These are phyloP conservation scores for Philaenus spumarius DNA, from an alignment of 1,140 invertebrate species.

Conservation along the genomic window DNA sequence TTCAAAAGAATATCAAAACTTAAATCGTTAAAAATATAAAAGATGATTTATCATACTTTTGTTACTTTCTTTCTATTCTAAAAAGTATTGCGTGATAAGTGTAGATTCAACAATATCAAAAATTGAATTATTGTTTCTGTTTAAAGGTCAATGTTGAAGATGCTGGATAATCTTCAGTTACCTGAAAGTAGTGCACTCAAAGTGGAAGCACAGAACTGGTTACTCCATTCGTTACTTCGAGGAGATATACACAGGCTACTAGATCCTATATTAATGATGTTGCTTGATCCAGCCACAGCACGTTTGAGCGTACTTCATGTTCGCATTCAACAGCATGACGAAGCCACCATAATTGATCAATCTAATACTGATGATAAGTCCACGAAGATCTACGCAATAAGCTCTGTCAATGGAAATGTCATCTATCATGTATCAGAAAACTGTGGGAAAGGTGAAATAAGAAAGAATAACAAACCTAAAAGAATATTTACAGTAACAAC, in stretches of 20 bases:
- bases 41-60: too few species aligned
- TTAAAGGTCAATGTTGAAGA: constrained; percentile 61
- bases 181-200: constrained; percentile 59
- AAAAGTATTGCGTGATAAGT: too few species aligned
- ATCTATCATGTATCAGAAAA: constrained; percentile 63
- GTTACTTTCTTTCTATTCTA: too few species aligned
- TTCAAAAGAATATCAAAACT: too few species aligned
- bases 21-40: too few species aligned
- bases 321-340: constrained; percentile 10
- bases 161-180: constrained; percentile 69
- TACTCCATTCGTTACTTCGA: constrained; percentile 63
- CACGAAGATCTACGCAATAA: constrained; percentile 76
- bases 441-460: constrained; percentile 1
- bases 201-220: constrained; percentile 62
- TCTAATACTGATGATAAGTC: constrained; percentile 36
- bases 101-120: too few species aligned
- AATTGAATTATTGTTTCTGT: too few species aligned
- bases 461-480: constrained; percentile 11
- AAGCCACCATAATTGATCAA: not conserved
- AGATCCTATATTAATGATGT: constrained; percentile 68
- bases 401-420: constrained; percentile 77
- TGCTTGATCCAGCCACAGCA: constrained; percentile 75
- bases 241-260: constrained; percentile 72
- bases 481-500: constrained; percentile 45
- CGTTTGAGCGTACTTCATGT: constrained; percentile 80